phyloP scores from a whole-genome alignment of 2,797 vertebrate species.

The Takifugu rubripes region DNA sequence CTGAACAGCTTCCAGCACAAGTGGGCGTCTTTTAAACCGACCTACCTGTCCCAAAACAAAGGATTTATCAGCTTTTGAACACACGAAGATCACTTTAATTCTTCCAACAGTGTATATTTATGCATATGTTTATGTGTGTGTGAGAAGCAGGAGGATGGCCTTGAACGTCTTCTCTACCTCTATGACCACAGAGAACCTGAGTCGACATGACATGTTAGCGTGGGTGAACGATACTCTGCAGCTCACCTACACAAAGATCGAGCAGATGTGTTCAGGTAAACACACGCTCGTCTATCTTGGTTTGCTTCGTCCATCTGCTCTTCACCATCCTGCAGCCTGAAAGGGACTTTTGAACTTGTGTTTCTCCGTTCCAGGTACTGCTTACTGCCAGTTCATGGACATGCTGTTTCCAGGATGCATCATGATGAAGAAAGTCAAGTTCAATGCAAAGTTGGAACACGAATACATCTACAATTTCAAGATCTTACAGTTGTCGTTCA shows the following conservation, averaged over 20 bases:
- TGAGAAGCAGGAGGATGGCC: conserved; percentile 88
- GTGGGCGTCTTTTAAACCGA: too few species aligned
- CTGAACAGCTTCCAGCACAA: too few species aligned
- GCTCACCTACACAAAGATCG: conserved; percentile 92
- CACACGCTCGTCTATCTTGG: neutral
- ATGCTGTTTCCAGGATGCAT: conserved; percentile 95
- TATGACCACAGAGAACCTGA: conserved; percentile 93
- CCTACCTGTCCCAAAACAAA: too few species aligned
- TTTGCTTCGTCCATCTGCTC: neutral
- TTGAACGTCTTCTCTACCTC: conserved; percentile 97
- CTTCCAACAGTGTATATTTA: neutral
- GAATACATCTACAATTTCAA: conserved; percentile 97
- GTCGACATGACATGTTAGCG: conserved; percentile 95
- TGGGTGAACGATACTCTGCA: conserved; percentile 97
- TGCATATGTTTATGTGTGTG: conserved; percentile 15
- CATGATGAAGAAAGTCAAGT: conserved; percentile 91
- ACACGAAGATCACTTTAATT: conserved; percentile 53
- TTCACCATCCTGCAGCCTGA: neutral
- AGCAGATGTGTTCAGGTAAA: conserved; percentile 92
- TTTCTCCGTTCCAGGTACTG: conserved; percentile 72
- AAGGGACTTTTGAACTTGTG: neutral
- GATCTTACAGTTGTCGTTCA: conserved; percentile 93
- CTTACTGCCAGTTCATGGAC: conserved; percentile 98
- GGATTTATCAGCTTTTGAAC: conserved; percentile 55
- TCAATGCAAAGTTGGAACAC: conserved; percentile 91